Base-by-base conservation (phyloP, 1,140 invertebrate species). In the Aphidius gifuensis region DNA sequence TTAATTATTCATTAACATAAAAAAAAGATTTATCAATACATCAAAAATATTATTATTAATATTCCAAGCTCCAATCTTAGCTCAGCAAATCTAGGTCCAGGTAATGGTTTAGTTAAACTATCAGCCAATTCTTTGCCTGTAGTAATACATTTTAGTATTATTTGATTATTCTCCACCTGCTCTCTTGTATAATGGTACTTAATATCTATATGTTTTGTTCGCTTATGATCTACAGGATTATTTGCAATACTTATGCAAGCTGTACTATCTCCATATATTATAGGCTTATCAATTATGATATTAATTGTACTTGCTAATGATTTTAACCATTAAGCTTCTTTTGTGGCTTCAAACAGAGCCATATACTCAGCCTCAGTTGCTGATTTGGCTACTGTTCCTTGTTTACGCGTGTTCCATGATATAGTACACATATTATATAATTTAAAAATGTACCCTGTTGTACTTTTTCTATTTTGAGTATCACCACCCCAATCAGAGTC, bases 151-250 rank as follows among this genome's bases (percentile, higher is more conserved):
- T 16, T 16, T 16, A 16, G 1, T 16, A 16, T 16, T 16, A 16
- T 16, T 16, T 16, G 16, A 16, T 16, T 16, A 16, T 16, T 16
- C 16, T 16, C 16, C 16, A 16, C 16, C 68, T 57, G 60, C 65
- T 63, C 60, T 61, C 46, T 58, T 16, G 60, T 57, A 64, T 66
- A 68, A 62, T 60, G 62, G n/a, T 49, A 49, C 8, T 49, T 49
- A 49, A 49, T 49, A 49, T 49, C 48, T 49, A 49, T 49, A 21
- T 49, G 48, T 21, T 49, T 49, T 1, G 48, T 9, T 16, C 48
- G 16, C 8, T 49, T 49, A 23, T 49, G 48, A 49, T 11, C 32
- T 7, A 23, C 32, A 23, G 7, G 7, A 23, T 49, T 49, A 49
- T 21, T 49, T 4, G 48, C 48, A 23, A 16, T 49, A 23, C 48